These are phyloP conservation scores for Sycophila sp. DNA, from an alignment of 1,140 invertebrate species.

Conservation along the genomic window DNA sequence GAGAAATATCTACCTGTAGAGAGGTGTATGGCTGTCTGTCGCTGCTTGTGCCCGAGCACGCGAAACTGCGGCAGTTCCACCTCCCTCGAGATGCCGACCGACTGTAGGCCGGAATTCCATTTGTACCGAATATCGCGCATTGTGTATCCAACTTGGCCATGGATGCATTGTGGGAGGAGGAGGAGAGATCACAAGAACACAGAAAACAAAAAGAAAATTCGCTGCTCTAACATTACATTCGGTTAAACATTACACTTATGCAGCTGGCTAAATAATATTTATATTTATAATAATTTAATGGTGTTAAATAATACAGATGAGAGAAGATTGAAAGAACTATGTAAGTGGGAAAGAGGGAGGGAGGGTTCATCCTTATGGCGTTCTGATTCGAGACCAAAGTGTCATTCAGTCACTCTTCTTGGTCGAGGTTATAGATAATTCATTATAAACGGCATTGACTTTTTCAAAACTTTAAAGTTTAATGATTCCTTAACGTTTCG, in stretches of 20 bases:
- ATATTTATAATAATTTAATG: constrained; percentile 25
- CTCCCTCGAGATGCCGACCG: constrained; percentile 90
- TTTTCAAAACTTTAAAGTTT: no score
- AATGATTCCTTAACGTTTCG: no score
- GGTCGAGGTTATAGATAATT: no score
- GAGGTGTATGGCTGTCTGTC: constrained; percentile 89
- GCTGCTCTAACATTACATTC: constrained; percentile 63
- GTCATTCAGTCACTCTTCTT: no score
- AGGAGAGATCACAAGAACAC: constrained; percentile 30
- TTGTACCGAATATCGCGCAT: constrained; percentile 97
- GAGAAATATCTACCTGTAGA: constrained; percentile 86
- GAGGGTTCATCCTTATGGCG: not conserved
- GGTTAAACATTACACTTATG: constrained; percentile 37
- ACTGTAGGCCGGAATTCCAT: constrained; percentile 89
- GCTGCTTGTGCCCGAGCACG: constrained; percentile 91
- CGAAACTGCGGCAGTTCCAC: constrained; percentile 95
- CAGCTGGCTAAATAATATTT: constrained; percentile 23
- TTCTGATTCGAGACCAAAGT: constrained; percentile 26
- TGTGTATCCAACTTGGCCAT: constrained; percentile 87
- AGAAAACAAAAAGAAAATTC: constrained; percentile 56
- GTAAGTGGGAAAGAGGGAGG: constrained; percentile 23
- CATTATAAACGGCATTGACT: no score
- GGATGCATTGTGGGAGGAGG: constrained; percentile 17
- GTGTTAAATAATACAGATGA: constrained; percentile 6
- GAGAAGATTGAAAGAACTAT: not conserved